Evolutionary conservation across 2,797 vertebrate species (phyloP), one percentile per base, ranked within the genome.

Genomic region (Trachops cirrhosus): DNA sequence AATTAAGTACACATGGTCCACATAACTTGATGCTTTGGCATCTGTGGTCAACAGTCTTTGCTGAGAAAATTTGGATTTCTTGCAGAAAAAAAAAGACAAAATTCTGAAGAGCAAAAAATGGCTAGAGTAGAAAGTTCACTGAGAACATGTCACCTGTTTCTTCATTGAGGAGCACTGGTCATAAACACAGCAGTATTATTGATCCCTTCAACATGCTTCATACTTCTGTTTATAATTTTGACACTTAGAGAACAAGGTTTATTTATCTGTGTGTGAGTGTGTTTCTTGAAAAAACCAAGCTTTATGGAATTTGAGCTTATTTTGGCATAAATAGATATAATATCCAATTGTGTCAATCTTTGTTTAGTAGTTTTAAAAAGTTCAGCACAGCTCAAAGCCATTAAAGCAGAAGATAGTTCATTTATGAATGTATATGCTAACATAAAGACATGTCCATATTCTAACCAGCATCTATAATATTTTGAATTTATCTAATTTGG

Each of bases 141-240:
- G 68, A 96, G 95, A 93, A 44, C 11, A 34, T 95, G 44, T 80
- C 64, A 92, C 85, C 54, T 86, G 15, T n/a, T 97, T 14, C 52
- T 95, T 26, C 50, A 92, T 34, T 67, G 8, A 74, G 62, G 87
- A 93, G 9, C 34, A 41, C 71, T 26, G 0, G 50, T 64, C 52
- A 91, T 92, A 97, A 98, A 97, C 79, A 95, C 15, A 96, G 95
- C 79, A 97, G 46, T 75, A 54, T 9, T 39, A 54, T 70, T 89
- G 0, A 0, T 86, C 74, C 32, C 71, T 83, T 74, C 70, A n/a
- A 11, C 86, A 18, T 88, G 86, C 46, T 77, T 80, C 88, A 18
- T 88, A 89, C 50, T 82, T 80, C 52, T 93, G 37, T 68, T 97
- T 95, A 86, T 0, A 0, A 87, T 94, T 95, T 95, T 97, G 92